Percentiles rank a stretch among this genome's conserved stretches.
These are phyloP conservation scores for Zapus hudsonius DNA, from an alignment of 2,113 vertebrate species.

Conservation along the genomic window DNA sequence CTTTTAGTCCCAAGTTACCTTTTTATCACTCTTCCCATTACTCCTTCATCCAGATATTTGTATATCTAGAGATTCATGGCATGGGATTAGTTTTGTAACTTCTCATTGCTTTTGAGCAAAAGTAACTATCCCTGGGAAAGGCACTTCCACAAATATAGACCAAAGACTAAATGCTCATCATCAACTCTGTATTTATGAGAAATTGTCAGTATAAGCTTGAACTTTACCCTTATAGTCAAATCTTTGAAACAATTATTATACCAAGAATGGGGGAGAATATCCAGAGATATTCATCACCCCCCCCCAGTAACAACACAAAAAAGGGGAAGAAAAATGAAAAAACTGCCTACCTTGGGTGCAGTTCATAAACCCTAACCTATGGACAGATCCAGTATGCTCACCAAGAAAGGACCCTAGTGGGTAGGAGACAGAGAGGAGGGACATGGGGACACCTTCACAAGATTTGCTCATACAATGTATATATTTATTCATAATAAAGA, in stretches of 20 bases:
- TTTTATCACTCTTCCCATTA: background rate
- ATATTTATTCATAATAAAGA: too few relatives aligned
- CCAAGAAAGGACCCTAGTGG: too few relatives aligned
- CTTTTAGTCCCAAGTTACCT: background rate
- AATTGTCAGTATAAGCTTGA: background rate
- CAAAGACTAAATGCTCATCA: background rate
- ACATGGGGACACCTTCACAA: too few relatives aligned
- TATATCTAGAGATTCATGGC: background rate
- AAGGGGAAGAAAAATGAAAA: too few relatives aligned
- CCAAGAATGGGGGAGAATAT: background rate
- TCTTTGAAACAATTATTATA: constrained; percentile 11
- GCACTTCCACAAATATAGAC: background rate
- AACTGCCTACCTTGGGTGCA: too few relatives aligned
- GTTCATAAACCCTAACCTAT: too few relatives aligned
- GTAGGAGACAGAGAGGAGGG: too few relatives aligned
- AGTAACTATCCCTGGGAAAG: background rate
- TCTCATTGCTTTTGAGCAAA: background rate
- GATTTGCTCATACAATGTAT: too few relatives aligned
- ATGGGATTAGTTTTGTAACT: background rate
- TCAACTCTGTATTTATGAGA: background rate
- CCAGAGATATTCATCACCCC: too few relatives aligned
- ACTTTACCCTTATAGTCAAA: background rate
- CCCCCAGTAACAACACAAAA: too few relatives aligned
- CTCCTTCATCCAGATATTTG: background rate
- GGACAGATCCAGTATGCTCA: too few relatives aligned